A percentile compares a stretch with the other conserved stretches of the same genome.
Evolutionary conservation across 2,113 vertebrate species (phyloP).

Genomic region (Platysternon megacephalum): DNA sequence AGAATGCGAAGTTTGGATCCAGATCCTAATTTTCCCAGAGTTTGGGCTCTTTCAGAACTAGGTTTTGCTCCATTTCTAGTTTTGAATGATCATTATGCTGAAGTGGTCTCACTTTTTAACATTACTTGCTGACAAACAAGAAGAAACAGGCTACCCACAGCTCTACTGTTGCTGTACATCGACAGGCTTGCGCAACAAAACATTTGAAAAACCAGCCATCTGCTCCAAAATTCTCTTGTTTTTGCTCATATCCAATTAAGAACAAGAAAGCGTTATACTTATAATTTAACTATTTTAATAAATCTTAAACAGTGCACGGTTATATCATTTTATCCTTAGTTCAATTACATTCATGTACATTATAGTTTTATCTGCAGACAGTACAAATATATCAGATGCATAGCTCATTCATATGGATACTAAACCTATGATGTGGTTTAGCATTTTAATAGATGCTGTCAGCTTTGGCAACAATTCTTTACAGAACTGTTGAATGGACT

Average conservation of each 20-base stretch:
- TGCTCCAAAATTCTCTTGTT: neutral
- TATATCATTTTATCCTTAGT: constrained; percentile 28
- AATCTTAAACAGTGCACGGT: constrained; percentile 64
- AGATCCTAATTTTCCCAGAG: neutral
- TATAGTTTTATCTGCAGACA: constrained; percentile 39
- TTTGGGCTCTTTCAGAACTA: neutral
- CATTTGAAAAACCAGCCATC: neutral
- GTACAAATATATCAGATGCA: constrained; percentile 25
- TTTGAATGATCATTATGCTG: fast-evolving
- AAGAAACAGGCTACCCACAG: fast-evolving
- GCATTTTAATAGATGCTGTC: neutral
- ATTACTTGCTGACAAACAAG: neutral
- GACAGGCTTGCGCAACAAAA: neutral
- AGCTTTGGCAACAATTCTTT: neutral
- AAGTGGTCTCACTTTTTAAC: neutral
- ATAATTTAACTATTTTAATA: constrained; percentile 74
- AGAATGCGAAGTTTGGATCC: neutral
- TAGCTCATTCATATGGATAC: neutral
- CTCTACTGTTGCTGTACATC: neutral
- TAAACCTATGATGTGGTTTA: neutral
- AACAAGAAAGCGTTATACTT: neutral
- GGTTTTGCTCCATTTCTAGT: neutral
- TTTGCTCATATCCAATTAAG: neutral
- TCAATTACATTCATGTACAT: constrained; percentile 23
- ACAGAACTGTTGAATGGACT: fast-evolving